Percentiles rank a stretch among this genome's conserved stretches.
phyloP scores from a whole-genome alignment of 2,888 invertebrate genomes.

The Mamestra brassicae region DNA sequence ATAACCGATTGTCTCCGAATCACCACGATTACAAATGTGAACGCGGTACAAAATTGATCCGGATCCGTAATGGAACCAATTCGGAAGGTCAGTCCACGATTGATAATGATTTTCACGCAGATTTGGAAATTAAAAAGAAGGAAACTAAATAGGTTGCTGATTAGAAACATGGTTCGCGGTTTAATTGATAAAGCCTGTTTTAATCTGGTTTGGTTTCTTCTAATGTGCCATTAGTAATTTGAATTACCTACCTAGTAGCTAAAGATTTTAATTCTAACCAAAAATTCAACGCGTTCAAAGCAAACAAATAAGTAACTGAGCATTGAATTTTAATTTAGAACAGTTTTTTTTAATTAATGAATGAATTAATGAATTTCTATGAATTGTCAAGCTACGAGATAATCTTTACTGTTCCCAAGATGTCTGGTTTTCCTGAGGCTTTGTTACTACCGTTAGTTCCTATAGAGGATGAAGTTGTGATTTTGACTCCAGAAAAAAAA shows the following conservation, averaged over 20 bases:
- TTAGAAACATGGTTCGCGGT: constrained; percentile 40
- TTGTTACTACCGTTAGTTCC: too few species aligned
- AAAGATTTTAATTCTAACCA: constrained; percentile 6
- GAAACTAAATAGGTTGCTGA: constrained; percentile 24
- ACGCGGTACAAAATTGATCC: constrained; percentile 47
- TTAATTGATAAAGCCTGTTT: constrained; percentile 6
- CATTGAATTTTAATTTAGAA: too few species aligned
- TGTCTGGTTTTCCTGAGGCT: neutral
- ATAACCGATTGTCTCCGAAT: constrained; percentile 57
- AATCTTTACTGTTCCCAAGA: too few species aligned
- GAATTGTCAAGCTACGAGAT: too few species aligned
- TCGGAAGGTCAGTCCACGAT: constrained; percentile 55
- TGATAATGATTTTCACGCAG: constrained; percentile 57
- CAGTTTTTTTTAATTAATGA: too few species aligned
- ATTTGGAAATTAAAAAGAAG: constrained; percentile 54
- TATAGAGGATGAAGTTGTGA: too few species aligned
- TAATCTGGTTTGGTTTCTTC: neutral
- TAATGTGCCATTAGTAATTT: constrained; percentile 21
- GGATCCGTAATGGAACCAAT: constrained; percentile 63
- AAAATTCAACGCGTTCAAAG: too few species aligned
- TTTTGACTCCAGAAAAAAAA: too few species aligned
- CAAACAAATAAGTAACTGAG: too few species aligned
- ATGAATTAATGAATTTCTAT: too few species aligned
- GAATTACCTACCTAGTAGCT: neutral
- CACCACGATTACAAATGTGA: constrained; percentile 51